Conservation (phyloP, 2,113 vertebrate species). For the Gnathonemus echidnorhynchus region DNA sequence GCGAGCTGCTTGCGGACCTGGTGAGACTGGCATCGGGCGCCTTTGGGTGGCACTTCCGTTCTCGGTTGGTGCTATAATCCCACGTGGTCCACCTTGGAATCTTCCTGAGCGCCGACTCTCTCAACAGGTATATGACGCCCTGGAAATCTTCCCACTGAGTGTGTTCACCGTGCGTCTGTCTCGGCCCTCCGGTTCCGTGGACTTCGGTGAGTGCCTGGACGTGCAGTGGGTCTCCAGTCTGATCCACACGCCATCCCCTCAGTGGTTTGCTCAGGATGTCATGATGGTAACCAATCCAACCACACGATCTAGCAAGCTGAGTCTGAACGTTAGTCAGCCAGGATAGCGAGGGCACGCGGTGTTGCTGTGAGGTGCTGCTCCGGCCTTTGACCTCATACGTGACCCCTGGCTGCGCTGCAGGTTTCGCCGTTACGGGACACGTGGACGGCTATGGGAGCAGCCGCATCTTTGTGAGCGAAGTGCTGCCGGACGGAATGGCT, state of each 20-base stretch:
- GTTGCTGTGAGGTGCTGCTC: background rate
- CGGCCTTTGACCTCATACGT: background rate
- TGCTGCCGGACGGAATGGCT: constrained; percentile 74
- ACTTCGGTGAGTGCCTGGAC: constrained; percentile 72
- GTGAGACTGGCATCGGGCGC: constrained; percentile 45
- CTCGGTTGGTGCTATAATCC: background rate
- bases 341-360: background rate
- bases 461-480: constrained; percentile 78
- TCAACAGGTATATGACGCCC: constrained; percentile 72
- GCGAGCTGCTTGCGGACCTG: constrained; percentile 68
- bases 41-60: background rate
- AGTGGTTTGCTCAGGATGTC: background rate
- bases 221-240: background rate
- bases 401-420: constrained; percentile 41
- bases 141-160: constrained; percentile 73
- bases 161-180: constrained; percentile 69
- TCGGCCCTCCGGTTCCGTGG: constrained; percentile 57
- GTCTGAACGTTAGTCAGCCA: background rate
- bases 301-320: background rate
- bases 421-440: constrained; percentile 82
- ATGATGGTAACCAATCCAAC: background rate
- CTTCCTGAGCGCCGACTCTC: constrained; percentile 12
- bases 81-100: background rate
- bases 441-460: constrained; percentile 66
- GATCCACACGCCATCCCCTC: background rate